These are phyloP conservation scores for Ageneiosus marmoratus DNA, from an alignment of 2,113 vertebrate genomes.

Conservation along the genomic window DNA sequence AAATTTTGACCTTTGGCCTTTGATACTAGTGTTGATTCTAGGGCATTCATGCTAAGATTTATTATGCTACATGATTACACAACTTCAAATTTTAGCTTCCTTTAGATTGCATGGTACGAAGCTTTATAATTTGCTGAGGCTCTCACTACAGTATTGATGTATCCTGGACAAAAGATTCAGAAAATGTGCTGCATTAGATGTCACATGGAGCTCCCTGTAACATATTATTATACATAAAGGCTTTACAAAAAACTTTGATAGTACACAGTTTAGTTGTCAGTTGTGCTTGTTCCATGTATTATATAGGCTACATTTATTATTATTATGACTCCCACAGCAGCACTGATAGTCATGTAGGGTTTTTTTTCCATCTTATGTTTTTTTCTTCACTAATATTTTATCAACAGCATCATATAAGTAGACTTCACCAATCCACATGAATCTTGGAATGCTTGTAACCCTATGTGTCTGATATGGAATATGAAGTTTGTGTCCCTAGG, in stretches of 20 bases:
- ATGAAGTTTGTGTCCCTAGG: too few relatives aligned
- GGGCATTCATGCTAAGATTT: background rate
- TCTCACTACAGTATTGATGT: background rate
- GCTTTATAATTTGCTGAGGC: background rate
- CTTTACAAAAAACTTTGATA: background rate
- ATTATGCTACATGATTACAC: background rate
- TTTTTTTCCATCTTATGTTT: too few relatives aligned
- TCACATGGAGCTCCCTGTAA: background rate
- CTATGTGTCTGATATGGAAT: too few relatives aligned
- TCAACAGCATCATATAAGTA: too few relatives aligned
- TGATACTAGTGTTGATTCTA: too few relatives aligned
- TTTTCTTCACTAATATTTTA: too few relatives aligned
- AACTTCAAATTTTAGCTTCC: background rate
- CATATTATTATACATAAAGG: background rate
- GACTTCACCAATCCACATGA: too few relatives aligned
- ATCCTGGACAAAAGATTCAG: background rate
- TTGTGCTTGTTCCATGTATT: background rate
- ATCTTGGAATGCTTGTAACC: too few relatives aligned
- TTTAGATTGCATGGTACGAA: conserved; percentile 1
- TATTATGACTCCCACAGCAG: too few relatives aligned
- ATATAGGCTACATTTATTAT: background rate
- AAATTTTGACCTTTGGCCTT: background rate
- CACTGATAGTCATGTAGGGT: too few relatives aligned
- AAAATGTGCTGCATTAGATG: background rate
- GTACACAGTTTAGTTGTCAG: background rate